Evolutionary conservation across 2,797 vertebrate species (phyloP).

Genomic region (Bradypodion ventrale): DNA sequence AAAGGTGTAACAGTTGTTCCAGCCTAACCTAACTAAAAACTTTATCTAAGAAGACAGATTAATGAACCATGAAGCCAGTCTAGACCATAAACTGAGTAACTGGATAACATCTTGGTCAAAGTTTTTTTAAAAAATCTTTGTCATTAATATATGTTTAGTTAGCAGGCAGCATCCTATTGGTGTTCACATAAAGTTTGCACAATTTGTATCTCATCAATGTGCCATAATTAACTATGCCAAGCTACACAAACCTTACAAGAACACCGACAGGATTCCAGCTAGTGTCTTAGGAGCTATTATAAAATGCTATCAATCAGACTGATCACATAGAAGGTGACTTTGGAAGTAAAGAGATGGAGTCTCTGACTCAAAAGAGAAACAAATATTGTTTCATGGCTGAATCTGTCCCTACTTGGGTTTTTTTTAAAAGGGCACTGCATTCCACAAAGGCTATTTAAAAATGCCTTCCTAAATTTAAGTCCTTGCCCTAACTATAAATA

Average conservation of each 20-base stretch:
- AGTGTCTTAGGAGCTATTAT: background rate
- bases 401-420: background rate
- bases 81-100: background rate
- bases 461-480: too few relatives aligned
- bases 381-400: background rate
- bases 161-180: too few relatives aligned
- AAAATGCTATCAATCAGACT: background rate
- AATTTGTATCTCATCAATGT: too few relatives aligned
- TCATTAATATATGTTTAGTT: background rate
- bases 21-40: background rate
- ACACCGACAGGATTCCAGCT: too few relatives aligned
- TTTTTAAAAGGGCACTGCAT: background rate
- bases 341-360: background rate
- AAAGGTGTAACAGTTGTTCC: background rate
- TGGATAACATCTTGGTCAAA: background rate
- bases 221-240: too few relatives aligned
- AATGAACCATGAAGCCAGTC: background rate
- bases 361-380: background rate
- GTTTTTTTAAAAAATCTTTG: background rate
- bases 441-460: background rate
- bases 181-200: too few relatives aligned
- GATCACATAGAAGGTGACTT: background rate
- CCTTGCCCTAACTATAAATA: too few relatives aligned
- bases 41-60: background rate
- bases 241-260: too few relatives aligned